Conservation (phyloP, 2,888 invertebrate genomes). For the Drosophila prolongata region DNA sequence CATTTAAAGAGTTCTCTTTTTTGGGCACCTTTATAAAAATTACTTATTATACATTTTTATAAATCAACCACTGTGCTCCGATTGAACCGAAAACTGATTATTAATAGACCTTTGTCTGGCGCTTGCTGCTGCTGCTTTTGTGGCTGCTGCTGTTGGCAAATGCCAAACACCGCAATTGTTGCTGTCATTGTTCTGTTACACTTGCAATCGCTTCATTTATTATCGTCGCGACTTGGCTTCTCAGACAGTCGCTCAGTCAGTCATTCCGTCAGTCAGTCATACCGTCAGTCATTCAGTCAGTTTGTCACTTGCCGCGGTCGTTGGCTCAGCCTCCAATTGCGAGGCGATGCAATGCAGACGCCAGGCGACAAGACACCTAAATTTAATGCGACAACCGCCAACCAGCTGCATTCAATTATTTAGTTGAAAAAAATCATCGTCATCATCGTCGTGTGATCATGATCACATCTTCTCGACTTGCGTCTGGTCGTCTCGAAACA, state of each 20-base stretch:
- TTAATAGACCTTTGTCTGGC: slow-evolving; percentile 79
- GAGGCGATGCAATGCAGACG: slow-evolving; percentile 35
- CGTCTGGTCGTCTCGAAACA: slow-evolving; percentile 67
- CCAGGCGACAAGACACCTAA: slow-evolving; percentile 73
- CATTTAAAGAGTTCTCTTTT: too few species aligned
- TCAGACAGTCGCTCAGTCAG: slow-evolving; percentile 25
- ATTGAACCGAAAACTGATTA: slow-evolving; percentile 69
- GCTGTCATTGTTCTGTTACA: slow-evolving; percentile 81
- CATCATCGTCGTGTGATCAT: slow-evolving; percentile 48
- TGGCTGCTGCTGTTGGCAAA: slow-evolving; percentile 71
- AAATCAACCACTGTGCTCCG: slow-evolving; percentile 27
- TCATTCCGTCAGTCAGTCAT: slow-evolving; percentile 11
- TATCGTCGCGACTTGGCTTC: slow-evolving; percentile 67
- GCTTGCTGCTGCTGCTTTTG: slow-evolving; percentile 39
- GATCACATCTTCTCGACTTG: slow-evolving; percentile 31
- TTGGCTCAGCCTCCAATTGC: slow-evolving; percentile 70
- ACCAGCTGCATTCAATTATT: slow-evolving; percentile 83
- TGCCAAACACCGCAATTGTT: slow-evolving; percentile 80
- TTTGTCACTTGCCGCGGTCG: slow-evolving; percentile 76
- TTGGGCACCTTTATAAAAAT: too few species aligned
- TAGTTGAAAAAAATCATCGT: slow-evolving; percentile 75
- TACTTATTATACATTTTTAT: too few species aligned
- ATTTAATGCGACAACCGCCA: slow-evolving; percentile 81
- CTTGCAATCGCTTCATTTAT: slow-evolving; percentile 81
- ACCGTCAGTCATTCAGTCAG: slow-evolving; percentile 10